Base-by-base conservation (phyloP, 2,888 invertebrate species). In the Cerastis rubricosa region DNA sequence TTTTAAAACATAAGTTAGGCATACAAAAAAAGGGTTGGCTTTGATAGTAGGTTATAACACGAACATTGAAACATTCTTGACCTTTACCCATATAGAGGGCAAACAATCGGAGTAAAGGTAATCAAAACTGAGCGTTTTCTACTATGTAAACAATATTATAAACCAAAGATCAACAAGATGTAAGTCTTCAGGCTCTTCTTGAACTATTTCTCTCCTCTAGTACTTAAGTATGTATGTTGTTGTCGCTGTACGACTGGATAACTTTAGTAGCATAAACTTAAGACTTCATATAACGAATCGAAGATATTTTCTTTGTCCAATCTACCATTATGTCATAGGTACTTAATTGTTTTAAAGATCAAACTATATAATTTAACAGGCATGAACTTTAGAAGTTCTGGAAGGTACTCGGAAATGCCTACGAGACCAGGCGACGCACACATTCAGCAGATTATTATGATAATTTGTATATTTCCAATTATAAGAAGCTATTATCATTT, bases 391-490 rank as follows among this genome's bases (percentile, higher is more conserved):
- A 71, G 51, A 73, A 84, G 22, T 74, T 74, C 51, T 66, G 67
- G 71, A 80, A 84, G 75, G 71, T 14, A 63, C 65, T 59, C 43
- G 64, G n/a, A 66, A 73, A 51, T 72, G 71, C 59, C 25, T 51
- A 54, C 71, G 76, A 83, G 76, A 69, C 89, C 81, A 81, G 89
- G 86, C 78, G 71, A 63, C 83, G 91, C 93, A 93, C 88, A 88
- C 80, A 85, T 87, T 79, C 57, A 73, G 59, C 70, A 88, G 91
- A 92, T 93, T 91, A 91, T 89, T 73, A 83, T 81, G 51, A 9
- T 51, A 78, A 77, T 89, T 89, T 86, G 86, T 89, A 90, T 90
- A 91, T 88, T 90, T 87, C 86, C 76, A 82, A 87, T 85, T 81
- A 89, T 86, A 86, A 51, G 70, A 66, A 59, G 75, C 83, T 74